Evolutionary conservation across 2,113 vertebrate genomes (phyloP), one percentile per base, ranked within the genome.

Genomic region (Myiagra hebetior): DNA sequence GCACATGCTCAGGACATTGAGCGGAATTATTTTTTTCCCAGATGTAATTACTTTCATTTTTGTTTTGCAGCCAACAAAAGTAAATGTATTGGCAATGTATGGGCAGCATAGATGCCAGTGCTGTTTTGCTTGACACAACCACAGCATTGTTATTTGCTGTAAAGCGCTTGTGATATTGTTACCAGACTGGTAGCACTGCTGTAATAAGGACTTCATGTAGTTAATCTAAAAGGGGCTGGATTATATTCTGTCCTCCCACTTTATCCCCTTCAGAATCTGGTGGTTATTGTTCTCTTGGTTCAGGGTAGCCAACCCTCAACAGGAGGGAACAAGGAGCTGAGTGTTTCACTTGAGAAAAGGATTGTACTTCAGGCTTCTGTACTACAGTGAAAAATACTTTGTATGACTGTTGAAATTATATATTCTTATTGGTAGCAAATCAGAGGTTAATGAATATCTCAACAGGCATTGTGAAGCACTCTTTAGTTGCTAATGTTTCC

Each of bases 1-100:
- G 44, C 59, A 50, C 50, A 70, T 47, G 41, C 64, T 81, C 67
- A 85, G 56, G 68, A 69, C 59, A 39, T 35, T 76, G 33, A 23
- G 35, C 52, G n/a, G 82, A 84, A 41, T 33, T 62, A 4, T 57
- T 80, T 65, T 81, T 79, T 79, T 22, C 15, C 23, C 37, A 65
- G 53, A 63, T 74, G 85, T 84, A 87, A 76, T 94, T 94, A 85
- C 46, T 92, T 92, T 33, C 55, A 18, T 33, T 92, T 93, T 74
- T 83, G 50, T 75, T 94, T 89, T 86, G 39, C 56, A 53, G 85
- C 84, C 81, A 91, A 26, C 26, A 42, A 33, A 91, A 89, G 49
- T 57, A 65, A 93, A 89, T 62, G 31, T 39, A 72, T 57, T 91
- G 85, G 79, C 88, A 94, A 28, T 83, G 28, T 60, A 73, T 30